A percentile compares a stretch with the other conserved stretches of the same genome.
phyloP scores from a whole-genome alignment of 2,113 vertebrate genomes.

The Trochalopteron elliotii region DNA sequence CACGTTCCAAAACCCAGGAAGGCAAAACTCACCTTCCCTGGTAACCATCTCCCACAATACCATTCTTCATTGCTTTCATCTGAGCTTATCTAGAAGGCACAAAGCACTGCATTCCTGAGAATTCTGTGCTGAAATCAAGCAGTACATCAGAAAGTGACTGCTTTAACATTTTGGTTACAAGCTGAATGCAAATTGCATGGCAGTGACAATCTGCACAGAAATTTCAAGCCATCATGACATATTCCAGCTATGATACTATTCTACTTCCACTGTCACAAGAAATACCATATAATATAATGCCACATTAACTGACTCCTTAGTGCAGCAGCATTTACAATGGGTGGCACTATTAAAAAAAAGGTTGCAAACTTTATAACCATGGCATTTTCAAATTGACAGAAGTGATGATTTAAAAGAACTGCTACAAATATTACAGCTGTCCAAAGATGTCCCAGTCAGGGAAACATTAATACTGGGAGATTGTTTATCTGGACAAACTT shows the following conservation, averaged over 20 bases:
- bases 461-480: conserved; percentile 3
- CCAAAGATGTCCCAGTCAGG: background rate
- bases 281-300: background rate
- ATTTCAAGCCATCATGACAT: background rate
- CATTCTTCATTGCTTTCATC: background rate
- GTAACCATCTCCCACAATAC: background rate
- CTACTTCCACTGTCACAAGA: background rate
- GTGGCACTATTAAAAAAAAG: background rate
- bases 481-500: background rate
- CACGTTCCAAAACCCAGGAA: background rate
- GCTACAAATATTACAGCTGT: conserved; percentile 39
- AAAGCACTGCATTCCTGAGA: background rate
- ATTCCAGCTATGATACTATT: background rate
- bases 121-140: background rate
- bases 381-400: conserved; percentile 41
- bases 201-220: background rate
- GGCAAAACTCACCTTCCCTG: background rate
- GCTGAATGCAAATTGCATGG: background rate
- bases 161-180: background rate
- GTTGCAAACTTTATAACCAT: background rate
- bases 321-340: background rate
- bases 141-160: background rate
- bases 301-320: background rate
- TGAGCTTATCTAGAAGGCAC: background rate
- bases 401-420: conserved; percentile 43